Conservation (phyloP, 2,113 vertebrate genomes). For the Cranoglanis bouderius region DNA sequence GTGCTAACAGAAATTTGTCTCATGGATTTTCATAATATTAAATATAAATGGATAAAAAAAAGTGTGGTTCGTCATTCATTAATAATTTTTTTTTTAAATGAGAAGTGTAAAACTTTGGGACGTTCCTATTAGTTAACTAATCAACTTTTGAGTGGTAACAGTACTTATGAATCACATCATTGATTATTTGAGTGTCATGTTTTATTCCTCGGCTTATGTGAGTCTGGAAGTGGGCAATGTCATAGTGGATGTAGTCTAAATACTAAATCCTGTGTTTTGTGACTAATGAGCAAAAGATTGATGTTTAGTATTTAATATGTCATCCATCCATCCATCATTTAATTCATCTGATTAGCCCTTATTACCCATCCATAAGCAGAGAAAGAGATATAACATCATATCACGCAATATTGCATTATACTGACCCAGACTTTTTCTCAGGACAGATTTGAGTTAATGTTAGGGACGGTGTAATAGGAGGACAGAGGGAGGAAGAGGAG, state of each 20-base stretch:
- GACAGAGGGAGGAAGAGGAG: background rate
- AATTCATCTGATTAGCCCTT: background rate
- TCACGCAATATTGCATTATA: background rate
- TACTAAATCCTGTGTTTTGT: too few relatives aligned
- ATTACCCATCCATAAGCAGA: background rate
- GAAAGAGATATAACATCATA: background rate
- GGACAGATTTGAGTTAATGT: slow-evolving; percentile 4
- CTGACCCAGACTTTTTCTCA: background rate
- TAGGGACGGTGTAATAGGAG: background rate
- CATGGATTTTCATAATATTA: background rate
- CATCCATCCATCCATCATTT: background rate
- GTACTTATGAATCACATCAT: background rate
- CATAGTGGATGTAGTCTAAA: background rate
- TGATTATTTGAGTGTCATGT: background rate
- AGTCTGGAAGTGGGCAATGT: background rate
- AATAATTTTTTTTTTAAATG: too few relatives aligned
- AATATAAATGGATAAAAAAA: background rate
- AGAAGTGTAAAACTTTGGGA: too few relatives aligned
- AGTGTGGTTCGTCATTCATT: background rate
- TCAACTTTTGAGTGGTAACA: background rate
- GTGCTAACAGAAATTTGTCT: background rate
- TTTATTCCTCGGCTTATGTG: background rate
- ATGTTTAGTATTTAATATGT: background rate
- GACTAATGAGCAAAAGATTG: background rate
- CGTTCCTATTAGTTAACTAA: background rate